Evolutionary conservation across 2,797 vertebrate genomes (phyloP).

Genomic region (Thaleichthys pacificus): DNA sequence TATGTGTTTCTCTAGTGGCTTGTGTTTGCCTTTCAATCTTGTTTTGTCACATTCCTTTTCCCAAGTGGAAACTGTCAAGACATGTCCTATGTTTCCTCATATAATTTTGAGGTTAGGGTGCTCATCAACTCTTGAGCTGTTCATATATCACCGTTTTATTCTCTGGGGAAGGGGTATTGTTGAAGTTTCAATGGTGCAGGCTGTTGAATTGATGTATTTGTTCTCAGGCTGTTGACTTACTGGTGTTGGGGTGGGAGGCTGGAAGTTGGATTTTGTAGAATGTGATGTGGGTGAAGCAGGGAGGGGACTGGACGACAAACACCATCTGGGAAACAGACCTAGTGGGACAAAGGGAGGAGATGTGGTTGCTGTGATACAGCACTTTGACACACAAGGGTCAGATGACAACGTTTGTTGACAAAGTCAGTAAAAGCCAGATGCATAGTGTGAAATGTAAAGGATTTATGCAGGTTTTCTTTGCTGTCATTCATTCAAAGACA

Average conservation of each 20-base stretch:
- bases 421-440: too few relatives aligned
- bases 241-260: not conserved
- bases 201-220: not conserved
- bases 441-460: too few relatives aligned
- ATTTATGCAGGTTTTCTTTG: too few relatives aligned
- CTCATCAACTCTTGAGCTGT: too few relatives aligned
- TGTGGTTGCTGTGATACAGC: not conserved
- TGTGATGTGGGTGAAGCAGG: not conserved
- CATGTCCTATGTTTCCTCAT: too few relatives aligned
- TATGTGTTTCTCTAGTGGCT: too few relatives aligned
- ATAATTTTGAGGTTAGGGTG: too few relatives aligned
- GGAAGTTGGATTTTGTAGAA: not conserved
- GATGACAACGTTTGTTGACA: not conserved
- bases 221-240: not conserved
- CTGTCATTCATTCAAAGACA: too few relatives aligned
- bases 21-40: too few relatives aligned
- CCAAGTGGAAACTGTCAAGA: too few relatives aligned
- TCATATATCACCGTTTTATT: not conserved
- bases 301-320: not conserved
- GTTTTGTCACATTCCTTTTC: too few relatives aligned
- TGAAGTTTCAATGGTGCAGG: not conserved
- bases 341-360: not conserved
- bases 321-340: slow-evolving; percentile 2
- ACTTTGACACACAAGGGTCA: not conserved
- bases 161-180: not conserved